These are phyloP conservation scores for Aptenodytes forsteri DNA, from an alignment of 2,113 vertebrate genomes.

Conservation along the genomic window DNA sequence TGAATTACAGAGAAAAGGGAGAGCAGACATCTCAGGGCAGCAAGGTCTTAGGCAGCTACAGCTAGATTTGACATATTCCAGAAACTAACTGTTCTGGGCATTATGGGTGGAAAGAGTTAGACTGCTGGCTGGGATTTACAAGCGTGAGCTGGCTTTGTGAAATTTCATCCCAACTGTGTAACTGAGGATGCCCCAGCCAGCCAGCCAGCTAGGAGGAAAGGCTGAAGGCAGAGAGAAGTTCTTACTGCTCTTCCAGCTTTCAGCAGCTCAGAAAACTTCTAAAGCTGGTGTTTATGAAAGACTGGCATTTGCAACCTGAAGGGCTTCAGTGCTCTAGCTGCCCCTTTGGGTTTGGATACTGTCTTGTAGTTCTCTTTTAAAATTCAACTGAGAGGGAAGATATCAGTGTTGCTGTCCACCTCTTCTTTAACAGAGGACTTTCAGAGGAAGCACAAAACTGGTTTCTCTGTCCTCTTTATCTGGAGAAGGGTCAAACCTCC, in stretches of 20 bases:
- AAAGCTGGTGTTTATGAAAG: background rate
- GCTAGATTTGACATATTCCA: background rate
- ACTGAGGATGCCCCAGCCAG: background rate
- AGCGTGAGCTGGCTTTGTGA: background rate
- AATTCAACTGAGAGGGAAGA: background rate
- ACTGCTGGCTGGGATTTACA: background rate
- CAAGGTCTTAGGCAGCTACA: background rate
- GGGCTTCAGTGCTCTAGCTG: background rate
- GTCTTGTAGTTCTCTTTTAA: background rate
- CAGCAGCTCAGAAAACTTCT: background rate
- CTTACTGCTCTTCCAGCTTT: background rate
- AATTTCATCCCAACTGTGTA: background rate
- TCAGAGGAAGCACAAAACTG: background rate
- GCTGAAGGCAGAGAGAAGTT: background rate
- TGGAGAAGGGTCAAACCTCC: background rate
- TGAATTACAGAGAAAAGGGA: background rate
- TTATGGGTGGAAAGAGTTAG: slow-evolving; percentile 1
- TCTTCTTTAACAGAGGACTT: background rate
- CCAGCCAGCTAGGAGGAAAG: background rate
- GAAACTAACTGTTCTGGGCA: background rate
- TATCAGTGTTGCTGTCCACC: background rate
- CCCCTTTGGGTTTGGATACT: background rate
- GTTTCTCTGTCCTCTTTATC: background rate
- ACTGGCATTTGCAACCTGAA: background rate
- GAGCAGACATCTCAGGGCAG: background rate